Base-by-base conservation (phyloP, 1,140 invertebrate species). In the Listronotus oregonensis region DNA sequence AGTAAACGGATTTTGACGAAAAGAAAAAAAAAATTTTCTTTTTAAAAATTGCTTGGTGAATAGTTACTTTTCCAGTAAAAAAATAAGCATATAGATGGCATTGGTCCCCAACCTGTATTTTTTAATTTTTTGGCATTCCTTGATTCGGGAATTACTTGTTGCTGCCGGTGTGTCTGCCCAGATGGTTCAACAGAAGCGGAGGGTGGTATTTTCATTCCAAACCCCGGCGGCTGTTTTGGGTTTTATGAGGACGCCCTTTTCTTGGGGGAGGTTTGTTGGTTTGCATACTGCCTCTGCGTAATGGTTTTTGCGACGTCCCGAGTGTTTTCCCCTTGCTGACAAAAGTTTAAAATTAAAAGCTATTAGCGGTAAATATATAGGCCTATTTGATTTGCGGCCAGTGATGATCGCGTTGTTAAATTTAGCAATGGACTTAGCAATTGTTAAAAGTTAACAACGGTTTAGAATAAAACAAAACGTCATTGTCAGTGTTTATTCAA, bases 211-310 rank as follows among this genome's bases (percentile, higher is more conserved):
- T 89, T 89, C 71, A 66, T 76, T 78, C 15, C 73, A 8, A 71
- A 71, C 31, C 72, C 67, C 49, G 75, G 70, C 10, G 80, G n/a
- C n/a, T 80, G 42, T 80, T 83, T n/a, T n/a, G n/a, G 21, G 89
- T 89, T 57, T 94, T 92, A 39, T n/a, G 91, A 93, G 0, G 93
- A 93, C 10, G 92, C 94, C 40, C 93, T 82, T 65, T 94, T 82
- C 0, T 94, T 90, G 93, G 93, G 32, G 91, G 89, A 32, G 91
- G 91, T 78, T 93, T 88, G 44, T 86, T 80, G 64, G 80, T 80
- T 70, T 87, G 89, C 65, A 87, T 83, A 42, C 87, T 90, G 72
- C 82, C 83, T 69, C 84, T 80, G 18, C 85, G 83, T 46, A 83
- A 71, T 7, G 69, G 34, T 77, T 81, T 64, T 75, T 78, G 11